Percentiles rank a stretch among this genome's conserved stretches.
Conservation (phyloP, 2,113 vertebrate species). For the Poecile atricapillus region DNA sequence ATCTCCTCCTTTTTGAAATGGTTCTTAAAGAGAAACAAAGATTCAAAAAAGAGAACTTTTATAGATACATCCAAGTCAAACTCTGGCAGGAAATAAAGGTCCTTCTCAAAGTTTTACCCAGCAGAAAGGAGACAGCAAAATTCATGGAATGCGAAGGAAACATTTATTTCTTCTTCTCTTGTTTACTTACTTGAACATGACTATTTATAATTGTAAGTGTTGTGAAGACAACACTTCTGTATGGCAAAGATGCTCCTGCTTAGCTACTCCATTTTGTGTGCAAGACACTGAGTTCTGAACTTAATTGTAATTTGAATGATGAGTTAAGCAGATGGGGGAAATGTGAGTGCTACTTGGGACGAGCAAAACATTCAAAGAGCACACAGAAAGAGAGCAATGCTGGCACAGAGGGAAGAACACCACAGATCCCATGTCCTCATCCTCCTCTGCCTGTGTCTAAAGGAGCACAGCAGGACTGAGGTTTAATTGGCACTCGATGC, state of each 20-base stretch:
- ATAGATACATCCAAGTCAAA: background rate
- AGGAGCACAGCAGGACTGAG: background rate
- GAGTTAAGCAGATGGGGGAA: background rate
- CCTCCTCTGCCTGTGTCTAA: background rate
- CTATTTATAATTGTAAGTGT: background rate
- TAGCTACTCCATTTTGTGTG: background rate
- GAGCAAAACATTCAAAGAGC: background rate
- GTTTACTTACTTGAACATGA: background rate
- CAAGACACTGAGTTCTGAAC: background rate
- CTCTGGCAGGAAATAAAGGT: background rate
- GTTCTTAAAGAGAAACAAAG: background rate
- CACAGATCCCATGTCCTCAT: background rate
- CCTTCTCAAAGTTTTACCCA: background rate
- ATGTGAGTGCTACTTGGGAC: background rate
- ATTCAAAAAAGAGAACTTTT: background rate
- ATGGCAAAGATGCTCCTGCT: background rate
- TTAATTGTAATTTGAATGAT: background rate
- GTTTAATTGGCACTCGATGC: background rate
- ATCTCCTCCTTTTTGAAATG: background rate
- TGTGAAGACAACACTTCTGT: background rate
- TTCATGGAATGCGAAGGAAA: background rate
- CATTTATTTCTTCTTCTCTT: background rate
- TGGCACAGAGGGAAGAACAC: background rate
- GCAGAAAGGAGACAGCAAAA: background rate
- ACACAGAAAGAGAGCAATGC: fast-evolving